Evolutionary conservation across 2,888 invertebrate species (phyloP).

Genomic region (Notodonta dromedarius): DNA sequence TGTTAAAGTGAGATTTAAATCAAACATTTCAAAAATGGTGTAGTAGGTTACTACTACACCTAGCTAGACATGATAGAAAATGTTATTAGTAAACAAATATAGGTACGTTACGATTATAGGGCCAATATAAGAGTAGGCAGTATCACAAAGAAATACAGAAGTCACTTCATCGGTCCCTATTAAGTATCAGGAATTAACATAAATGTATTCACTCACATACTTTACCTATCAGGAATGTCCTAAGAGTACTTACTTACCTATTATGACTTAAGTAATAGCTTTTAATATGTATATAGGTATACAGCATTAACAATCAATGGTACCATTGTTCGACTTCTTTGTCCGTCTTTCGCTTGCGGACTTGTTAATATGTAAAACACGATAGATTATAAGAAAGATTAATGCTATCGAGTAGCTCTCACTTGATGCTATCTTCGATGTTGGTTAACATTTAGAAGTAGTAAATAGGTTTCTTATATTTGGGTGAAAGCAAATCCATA

Average conservation of each 20-base stretch:
- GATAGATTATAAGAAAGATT: constrained; percentile 12
- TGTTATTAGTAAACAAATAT: too few species aligned
- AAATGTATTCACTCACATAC: too few species aligned
- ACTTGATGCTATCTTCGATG: background rate
- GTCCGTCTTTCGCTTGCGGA: constrained; percentile 28
- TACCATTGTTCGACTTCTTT: constrained; percentile 36
- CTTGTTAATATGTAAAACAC: constrained; percentile 27
- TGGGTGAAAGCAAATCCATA: background rate
- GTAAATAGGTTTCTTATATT: background rate
- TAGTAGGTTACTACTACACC: too few species aligned
- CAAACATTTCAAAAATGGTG: too few species aligned
- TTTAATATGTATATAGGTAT: background rate
- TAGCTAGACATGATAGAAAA: too few species aligned
- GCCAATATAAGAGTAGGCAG: too few species aligned
- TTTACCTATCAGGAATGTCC: too few species aligned
- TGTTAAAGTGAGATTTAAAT: too few species aligned
- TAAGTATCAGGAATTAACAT: too few species aligned
- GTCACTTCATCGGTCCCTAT: too few species aligned
- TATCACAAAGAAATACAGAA: too few species aligned
- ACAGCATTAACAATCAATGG: constrained; percentile 18
- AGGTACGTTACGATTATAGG: too few species aligned
- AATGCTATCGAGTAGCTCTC: background rate
- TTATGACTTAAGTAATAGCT: background rate
- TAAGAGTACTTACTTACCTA: background rate
- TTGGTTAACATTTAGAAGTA: background rate